Evolutionary conservation across 2,113 vertebrate genomes (phyloP), one percentile per base, ranked within the genome.

Genomic region (Tragelaphus strepsiceros): DNA sequence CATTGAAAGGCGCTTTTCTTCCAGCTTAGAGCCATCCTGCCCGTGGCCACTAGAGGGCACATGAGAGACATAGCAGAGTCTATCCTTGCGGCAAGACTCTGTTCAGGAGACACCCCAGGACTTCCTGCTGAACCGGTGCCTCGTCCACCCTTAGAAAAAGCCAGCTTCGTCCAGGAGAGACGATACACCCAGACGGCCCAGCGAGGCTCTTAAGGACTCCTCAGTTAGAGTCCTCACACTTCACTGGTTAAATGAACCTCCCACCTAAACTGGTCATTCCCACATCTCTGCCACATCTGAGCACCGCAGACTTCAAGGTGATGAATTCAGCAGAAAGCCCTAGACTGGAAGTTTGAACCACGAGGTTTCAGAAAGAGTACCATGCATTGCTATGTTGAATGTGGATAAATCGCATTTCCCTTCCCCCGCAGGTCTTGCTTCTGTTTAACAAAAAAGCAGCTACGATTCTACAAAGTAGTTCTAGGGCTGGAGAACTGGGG

Each of bases 51-150:
- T 4, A 49, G 46, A 64, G 59, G 59, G 59, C 43, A 51, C 19
- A 15, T 5, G 7, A 62, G 43, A 17, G 35, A 39, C 35, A 28
- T 1, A 3, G 30, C 32, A 82, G 80, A 53, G 30, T n/a, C 30
- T 22, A 17, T 81, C 78, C 51, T 54, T 1, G 10, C 2, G 11
- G 17, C 8, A 54, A 35, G 51, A 54, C 19, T 32, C 3, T 14
- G 32, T 14, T 35, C 81, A 35, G 35, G 24, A 30, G 83, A 43
- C 56, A 11, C 56, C 28, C 17, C 21, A 54, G 35, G 24, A 6
- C 54, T 19, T 17, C 12, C 3, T 0, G 1, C 17, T 6, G 22
- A 85, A 19, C 2, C 2, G 5, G 24, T 2, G 22, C 49, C 11
- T 49, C 49, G 49, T 32, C 85, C 1, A 6, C 43, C 59, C 43